phyloP scores from a whole-genome alignment of 2,113 vertebrate species.

The Andinoacara biseriatus region DNA sequence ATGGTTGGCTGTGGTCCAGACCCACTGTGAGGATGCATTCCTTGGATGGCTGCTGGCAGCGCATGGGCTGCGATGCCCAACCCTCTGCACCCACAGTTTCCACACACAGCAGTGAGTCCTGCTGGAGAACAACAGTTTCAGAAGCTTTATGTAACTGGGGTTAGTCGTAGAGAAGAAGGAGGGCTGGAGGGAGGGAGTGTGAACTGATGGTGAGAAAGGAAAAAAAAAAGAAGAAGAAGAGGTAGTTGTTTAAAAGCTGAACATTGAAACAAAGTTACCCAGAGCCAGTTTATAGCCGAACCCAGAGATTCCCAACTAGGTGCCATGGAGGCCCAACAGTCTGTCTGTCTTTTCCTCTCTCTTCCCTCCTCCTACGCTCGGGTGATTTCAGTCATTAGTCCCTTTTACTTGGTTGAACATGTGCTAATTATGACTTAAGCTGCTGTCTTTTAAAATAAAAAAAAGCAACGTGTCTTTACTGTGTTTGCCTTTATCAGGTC shows the following conservation, averaged over 20 bases:
- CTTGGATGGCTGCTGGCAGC: constrained; percentile 69
- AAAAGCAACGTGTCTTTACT: not conserved
- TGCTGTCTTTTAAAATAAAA: not conserved
- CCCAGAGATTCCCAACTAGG: not conserved
- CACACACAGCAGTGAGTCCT: constrained; percentile 57
- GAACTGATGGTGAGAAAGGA: constrained; percentile 14
- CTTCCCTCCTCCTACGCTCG: not conserved
- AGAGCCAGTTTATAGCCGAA: not conserved
- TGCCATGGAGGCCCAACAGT: not conserved
- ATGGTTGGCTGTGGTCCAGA: constrained; percentile 73
- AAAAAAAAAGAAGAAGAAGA: not conserved
- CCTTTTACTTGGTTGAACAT: not conserved
- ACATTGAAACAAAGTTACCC: constrained; percentile 36
- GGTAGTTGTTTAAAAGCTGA: constrained; percentile 37
- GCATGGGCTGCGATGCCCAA: constrained; percentile 53
- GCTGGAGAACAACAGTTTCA: constrained; percentile 62
- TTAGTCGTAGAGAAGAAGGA: constrained; percentile 41
- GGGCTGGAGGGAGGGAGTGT: constrained; percentile 47
- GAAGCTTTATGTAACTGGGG: constrained; percentile 65
- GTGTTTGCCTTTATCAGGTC: not conserved
- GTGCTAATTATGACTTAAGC: not conserved
- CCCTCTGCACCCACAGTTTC: constrained; percentile 59
- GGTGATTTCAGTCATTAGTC: too few species aligned
- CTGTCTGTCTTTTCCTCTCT: not conserved
- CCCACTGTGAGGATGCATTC: constrained; percentile 73